Evolutionary conservation across 1,140 invertebrate species (phyloP).

Genomic region (Augochlora pura): DNA sequence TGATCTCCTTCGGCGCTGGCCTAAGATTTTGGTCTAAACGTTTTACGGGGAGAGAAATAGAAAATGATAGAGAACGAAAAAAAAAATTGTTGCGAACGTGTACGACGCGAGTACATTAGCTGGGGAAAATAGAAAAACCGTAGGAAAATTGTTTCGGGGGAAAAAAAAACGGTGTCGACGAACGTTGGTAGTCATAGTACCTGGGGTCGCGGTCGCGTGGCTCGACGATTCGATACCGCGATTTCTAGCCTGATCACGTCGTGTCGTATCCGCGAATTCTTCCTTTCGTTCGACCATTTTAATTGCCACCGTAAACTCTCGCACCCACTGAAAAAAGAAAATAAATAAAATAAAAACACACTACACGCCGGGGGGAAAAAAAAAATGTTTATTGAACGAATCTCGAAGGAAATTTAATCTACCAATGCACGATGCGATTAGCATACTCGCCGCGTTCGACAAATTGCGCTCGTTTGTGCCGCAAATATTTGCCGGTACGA

Average conservation of each 20-base stretch:
- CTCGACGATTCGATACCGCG: slow-evolving; percentile 8
- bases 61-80: neutral
- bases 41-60: slow-evolving; percentile 28
- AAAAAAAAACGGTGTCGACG: neutral
- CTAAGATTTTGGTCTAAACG: slow-evolving; percentile 62
- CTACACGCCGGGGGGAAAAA: slow-evolving; percentile 17
- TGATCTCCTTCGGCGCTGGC: slow-evolving; percentile 54
- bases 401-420: slow-evolving; percentile 35
- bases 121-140: neutral
- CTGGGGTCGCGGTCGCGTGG: slow-evolving; percentile 26
- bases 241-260: neutral
- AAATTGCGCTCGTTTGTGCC: neutral
- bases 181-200: slow-evolving; percentile 6
- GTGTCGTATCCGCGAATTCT: neutral
- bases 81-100: neutral
- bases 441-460: neutral
- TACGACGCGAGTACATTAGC: neutral
- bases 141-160: neutral
- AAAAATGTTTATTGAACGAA: slow-evolving; percentile 5
- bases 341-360: neutral
- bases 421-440: slow-evolving; percentile 28
- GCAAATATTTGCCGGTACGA: neutral
- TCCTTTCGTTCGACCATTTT: slow-evolving; percentile 4
- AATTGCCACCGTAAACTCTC: slow-evolving; percentile 25
- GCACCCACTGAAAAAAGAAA: too few species aligned